Percentiles rank a stretch among this genome's conserved stretches.
Conservation (phyloP, 1,140 invertebrate species). For the Hylyphantes graminicola region DNA sequence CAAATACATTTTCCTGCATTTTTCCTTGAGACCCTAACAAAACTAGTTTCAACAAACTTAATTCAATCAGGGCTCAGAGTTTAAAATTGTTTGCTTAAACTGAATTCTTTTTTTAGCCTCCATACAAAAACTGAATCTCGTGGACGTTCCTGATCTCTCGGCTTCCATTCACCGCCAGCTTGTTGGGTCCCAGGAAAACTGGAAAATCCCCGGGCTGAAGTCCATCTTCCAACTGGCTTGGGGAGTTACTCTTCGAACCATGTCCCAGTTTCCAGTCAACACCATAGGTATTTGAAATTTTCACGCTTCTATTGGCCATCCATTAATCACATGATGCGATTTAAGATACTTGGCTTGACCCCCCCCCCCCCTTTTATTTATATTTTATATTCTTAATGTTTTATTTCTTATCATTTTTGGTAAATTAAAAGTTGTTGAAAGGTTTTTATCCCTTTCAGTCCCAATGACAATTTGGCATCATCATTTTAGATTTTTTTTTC, state of each 20-base stretch:
- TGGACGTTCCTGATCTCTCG: conserved; percentile 77
- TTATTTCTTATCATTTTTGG: neutral
- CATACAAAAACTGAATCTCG: conserved; percentile 78
- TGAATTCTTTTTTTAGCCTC: conserved; percentile 73
- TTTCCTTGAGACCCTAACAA: too few species aligned
- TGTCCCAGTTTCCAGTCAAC: conserved; percentile 70
- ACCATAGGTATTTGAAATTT: conserved; percentile 62
- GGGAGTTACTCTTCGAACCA: conserved; percentile 81
- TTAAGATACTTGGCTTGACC: too few species aligned
- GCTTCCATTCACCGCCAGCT: conserved; percentile 72
- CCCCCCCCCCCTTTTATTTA: neutral
- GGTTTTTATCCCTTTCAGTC: too few species aligned
- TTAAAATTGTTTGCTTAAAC: too few species aligned
- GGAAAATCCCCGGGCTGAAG: conserved; percentile 77
- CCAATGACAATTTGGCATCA: too few species aligned
- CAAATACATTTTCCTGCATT: too few species aligned
- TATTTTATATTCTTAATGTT: neutral
- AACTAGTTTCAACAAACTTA: too few species aligned
- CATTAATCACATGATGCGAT: neutral
- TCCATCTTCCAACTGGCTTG: conserved; percentile 82
- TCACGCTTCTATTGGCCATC: neutral
- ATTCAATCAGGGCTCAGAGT: too few species aligned
- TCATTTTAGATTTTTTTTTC: too few species aligned
- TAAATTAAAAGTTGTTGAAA: too few species aligned
- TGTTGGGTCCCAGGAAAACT: conserved; percentile 67